Base-by-base conservation (phyloP, 2,113 vertebrate genomes). In the Ploceus nigricollis region DNA sequence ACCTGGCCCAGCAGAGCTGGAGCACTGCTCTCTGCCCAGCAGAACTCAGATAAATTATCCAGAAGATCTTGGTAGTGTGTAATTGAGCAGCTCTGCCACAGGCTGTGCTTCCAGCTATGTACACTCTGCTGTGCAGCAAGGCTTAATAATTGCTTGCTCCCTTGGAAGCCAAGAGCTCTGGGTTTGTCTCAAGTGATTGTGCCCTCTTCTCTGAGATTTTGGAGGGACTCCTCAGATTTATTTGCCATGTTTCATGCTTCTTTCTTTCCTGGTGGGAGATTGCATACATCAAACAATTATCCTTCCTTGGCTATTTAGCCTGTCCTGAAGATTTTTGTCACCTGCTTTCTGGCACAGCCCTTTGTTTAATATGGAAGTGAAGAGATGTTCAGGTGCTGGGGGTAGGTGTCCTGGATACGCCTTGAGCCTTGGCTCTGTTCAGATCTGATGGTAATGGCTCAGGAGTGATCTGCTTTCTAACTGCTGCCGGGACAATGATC, bases 31-130 rank as follows among this genome's bases (percentile, higher is more conserved):
- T 92, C 94, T 93, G 94, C 93, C 94, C 94, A 73, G 93, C 95
- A 92, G 75, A 92, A 75, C 83, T 78, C 86, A 87, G 94, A 97
- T 96, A 78, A 97, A 96, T 96, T 97, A 97, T 95, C 96, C 86
- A 96, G 58, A 89, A 92, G 95, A 92, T 96, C 93, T 89, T 45
- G 64, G 90, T 85, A 66, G 80, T 64, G 68, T 93, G 89, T 97
- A 95, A 95, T 94, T 96, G 96, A 94, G 95, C 66, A 94, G 91
- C 83, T 91, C 93, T 87, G 94, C 94, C 91, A 94, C 96, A 87
- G 94, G 91, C 94, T 97, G 93, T 93, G 94, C 87, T 95, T 94
- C 89, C 94, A 96, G 93, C 95, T 75, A 93, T 47, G 80, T 89
- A 94, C 48, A 15, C 91, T 83, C 90, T 53, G 82, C 93, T 92